A percentile compares a stretch with the other conserved stretches of the same genome.
These are phyloP conservation scores for Drosophila rhopaloa DNA, from an alignment of 1,140 invertebrate genomes.

Conservation along the genomic window DNA sequence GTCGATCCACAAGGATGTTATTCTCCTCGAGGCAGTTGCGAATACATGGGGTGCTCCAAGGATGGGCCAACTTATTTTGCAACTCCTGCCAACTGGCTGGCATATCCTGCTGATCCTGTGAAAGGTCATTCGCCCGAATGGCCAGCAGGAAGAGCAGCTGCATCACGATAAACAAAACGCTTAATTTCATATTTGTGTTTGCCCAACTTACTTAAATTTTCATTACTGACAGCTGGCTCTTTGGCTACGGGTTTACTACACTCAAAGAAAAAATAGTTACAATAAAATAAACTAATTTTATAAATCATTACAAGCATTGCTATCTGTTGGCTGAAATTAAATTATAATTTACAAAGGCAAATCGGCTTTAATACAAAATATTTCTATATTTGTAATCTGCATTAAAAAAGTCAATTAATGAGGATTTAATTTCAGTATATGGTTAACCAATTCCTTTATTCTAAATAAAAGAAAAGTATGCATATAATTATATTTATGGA, in stretches of 20 bases:
- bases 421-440: too few species aligned
- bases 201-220: conserved; percentile 52
- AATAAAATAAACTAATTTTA: not conserved
- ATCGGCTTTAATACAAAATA: too few species aligned
- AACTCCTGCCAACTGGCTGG: not conserved
- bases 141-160: conserved; percentile 23
- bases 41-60: not conserved
- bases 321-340: too few species aligned
- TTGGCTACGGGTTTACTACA: not conserved
- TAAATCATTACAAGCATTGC: too few species aligned
- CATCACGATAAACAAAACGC: conserved; percentile 49
- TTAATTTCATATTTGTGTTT: conserved; percentile 69
- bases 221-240: conserved; percentile 61
- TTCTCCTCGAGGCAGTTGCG: not conserved
- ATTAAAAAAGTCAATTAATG: too few species aligned
- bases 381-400: too few species aligned
- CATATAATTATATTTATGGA: not conserved
- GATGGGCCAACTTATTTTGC: not conserved
- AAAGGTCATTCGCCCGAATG: conserved; percentile 20
- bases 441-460: too few species aligned
- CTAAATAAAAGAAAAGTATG: too few species aligned
- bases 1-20: not conserved
- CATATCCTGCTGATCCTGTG: conserved; percentile 4
- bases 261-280: not conserved
- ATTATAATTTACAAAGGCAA: too few species aligned